Base-by-base conservation (phyloP, 2,888 invertebrate genomes). In the Osmoderma eremita region DNA sequence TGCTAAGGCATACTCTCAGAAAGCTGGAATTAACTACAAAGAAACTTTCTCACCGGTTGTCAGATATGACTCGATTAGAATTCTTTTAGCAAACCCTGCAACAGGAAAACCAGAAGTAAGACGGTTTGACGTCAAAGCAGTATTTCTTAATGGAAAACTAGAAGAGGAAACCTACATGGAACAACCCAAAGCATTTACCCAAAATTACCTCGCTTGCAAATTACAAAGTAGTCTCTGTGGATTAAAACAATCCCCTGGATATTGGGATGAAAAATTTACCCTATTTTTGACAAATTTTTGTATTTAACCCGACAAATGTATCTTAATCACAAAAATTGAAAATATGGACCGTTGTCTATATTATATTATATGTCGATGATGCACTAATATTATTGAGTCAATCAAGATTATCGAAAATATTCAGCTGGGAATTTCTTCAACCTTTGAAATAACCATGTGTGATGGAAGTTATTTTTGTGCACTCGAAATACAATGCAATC, bases 61-160 rank as follows among this genome's bases (percentile, higher is more conserved):
- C 3, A 17, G 72, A 18, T 70, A 65, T 24, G 70, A 67, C 8
- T 64, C 73, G 39, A 56, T 74, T 1, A 50, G 72, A 62, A 41
- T 66, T 2, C 18, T 73, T 6, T 48, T 75, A 15, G 65, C 69
- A 18, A 20, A 64, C 10, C 70, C 73, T 10, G 67, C 67, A 5
- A 15, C 50, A 54, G 22, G 67, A 62, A 49, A 70, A 18, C 50
- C 45, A 1, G 36, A 72, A 30, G 49, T 75, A 1, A 15, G 45
- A 2, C 73, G 72, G 41, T 73, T 74, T 49, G 73, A 75, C 50
- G 66, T 72, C 10, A 71, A 71, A 63, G 72, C 73, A 0, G 74
- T 72, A 5, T 72, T 75, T 42, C 56, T 74, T 6, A 61, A 72
- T 61, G 72, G 72, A 48, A 56, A 69, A 42, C 20, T 74, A 17